Evolutionary conservation across 2,888 invertebrate species (phyloP).

Genomic region (Hyles lineata): DNA sequence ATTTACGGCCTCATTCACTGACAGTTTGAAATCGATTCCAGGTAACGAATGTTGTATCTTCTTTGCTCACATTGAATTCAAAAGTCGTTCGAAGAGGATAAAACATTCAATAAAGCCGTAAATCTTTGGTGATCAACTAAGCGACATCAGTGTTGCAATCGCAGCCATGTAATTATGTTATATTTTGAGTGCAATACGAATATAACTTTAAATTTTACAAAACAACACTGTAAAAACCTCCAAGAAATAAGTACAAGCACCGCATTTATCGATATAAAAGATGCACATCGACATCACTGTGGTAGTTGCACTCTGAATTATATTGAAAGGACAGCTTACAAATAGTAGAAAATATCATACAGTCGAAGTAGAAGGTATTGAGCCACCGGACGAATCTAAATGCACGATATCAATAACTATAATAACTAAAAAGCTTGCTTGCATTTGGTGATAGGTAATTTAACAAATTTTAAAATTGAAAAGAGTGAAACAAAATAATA

Average conservation of each 20-base stretch:
- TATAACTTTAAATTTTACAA: not conserved
- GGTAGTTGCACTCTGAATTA: conserved; percentile 1
- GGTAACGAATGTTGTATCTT: no score
- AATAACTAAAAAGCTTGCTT: not conserved
- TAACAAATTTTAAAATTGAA: no score
- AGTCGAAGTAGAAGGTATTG: not conserved
- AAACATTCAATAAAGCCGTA: no score
- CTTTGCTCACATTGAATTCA: no score
- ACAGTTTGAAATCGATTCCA: no score
- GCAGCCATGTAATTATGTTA: no score
- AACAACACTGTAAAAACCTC: not conserved
- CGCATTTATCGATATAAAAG: not conserved
- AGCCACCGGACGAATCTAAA: conserved; percentile 2
- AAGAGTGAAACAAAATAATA: no score
- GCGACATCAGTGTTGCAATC: no score
- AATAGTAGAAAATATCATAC: not conserved
- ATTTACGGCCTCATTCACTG: no score
- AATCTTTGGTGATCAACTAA: no score
- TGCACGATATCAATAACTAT: not conserved
- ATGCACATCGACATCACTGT: not conserved
- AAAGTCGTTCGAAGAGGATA: no score
- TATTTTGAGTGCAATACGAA: no score
- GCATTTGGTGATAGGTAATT: not conserved
- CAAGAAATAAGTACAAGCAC: conserved; percentile 7
- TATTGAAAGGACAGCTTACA: conserved; percentile 4